Percentiles rank a stretch among this genome's conserved stretches.
These are phyloP conservation scores for Lycophotia porphyrea DNA, from an alignment of 2,888 invertebrate species.

Conservation along the genomic window DNA sequence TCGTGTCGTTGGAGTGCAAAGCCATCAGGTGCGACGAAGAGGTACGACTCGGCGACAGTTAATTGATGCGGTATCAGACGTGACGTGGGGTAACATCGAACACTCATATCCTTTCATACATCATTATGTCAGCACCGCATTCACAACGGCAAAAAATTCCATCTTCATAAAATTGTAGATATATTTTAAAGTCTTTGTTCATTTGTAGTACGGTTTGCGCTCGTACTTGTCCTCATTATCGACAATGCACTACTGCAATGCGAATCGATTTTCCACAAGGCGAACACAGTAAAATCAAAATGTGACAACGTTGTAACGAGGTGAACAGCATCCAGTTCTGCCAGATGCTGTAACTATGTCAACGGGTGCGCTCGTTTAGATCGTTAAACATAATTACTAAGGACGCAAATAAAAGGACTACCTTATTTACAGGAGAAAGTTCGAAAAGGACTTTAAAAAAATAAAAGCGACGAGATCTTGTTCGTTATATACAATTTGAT, in stretches of 20 bases:
- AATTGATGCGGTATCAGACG: slow-evolving; percentile 76
- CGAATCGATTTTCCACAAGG: slow-evolving; percentile 61
- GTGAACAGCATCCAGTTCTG: slow-evolving; percentile 54
- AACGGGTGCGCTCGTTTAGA: slow-evolving; percentile 42
- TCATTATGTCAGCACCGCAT: slow-evolving; percentile 40
- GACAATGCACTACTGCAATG: slow-evolving; percentile 55
- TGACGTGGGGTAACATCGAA: slow-evolving; percentile 63
- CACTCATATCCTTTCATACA: slow-evolving; percentile 62
- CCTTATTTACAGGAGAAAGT: slow-evolving; percentile 18
- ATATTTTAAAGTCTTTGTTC: slow-evolving; percentile 20
- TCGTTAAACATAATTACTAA: slow-evolving; percentile 26
- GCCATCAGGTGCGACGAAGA: slow-evolving; percentile 79
- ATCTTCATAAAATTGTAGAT: slow-evolving; percentile 6
- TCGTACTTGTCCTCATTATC: slow-evolving; percentile 50
- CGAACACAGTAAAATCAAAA: slow-evolving; percentile 63
- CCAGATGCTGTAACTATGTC: slow-evolving; percentile 68
- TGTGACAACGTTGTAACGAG: slow-evolving; percentile 60
- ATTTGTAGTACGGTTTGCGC: slow-evolving; percentile 31
- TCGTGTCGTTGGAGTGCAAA: slow-evolving; percentile 70
- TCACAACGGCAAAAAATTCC: slow-evolving; percentile 29
- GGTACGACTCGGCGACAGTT: slow-evolving; percentile 71
- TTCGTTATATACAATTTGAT: not conserved
- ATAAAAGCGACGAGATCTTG: slow-evolving; percentile 17
- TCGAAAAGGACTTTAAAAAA: slow-evolving; percentile 10
- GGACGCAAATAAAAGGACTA: slow-evolving; percentile 43